Percentiles rank a stretch among this genome's conserved stretches.
Conservation (phyloP, 23 tunicate genomes). For the Ciona savignyi region DNA sequence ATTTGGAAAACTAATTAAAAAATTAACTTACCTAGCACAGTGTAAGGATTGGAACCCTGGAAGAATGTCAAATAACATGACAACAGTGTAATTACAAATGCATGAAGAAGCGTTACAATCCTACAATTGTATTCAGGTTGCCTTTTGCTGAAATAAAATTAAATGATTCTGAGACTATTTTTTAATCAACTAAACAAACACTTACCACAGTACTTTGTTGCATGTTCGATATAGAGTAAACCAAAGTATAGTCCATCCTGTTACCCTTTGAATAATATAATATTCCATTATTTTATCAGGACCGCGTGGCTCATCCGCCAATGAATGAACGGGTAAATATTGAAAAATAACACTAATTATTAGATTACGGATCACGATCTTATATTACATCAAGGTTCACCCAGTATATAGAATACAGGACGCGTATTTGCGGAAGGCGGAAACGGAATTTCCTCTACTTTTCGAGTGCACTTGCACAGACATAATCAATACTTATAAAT, state of each 20-base stretch:
- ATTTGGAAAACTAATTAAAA: not conserved
- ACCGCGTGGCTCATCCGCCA: no score
- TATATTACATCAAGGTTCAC: no score
- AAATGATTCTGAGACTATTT: not conserved
- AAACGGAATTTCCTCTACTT: no score
- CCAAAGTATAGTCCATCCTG: conserved; percentile 73
- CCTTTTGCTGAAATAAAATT: conserved; percentile 6
- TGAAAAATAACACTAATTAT: no score
- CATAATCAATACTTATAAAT: no score
- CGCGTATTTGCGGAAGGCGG: no score
- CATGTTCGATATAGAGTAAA: conserved; percentile 32
- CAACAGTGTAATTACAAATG: conserved; percentile 28
- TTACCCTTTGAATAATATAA: conserved; percentile 2
- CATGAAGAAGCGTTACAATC: conserved; percentile 51
- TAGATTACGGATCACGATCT: no score
- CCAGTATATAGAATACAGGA: no score
- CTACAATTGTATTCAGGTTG: conserved; percentile 61
- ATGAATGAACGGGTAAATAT: no score
- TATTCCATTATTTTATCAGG: no score
- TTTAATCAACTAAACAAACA: not conserved
- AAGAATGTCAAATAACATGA: conserved; percentile 42
- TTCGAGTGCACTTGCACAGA: no score
- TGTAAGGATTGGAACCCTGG: conserved; percentile 57
- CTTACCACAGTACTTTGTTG: not conserved
- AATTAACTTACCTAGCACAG: conserved; percentile 30